Evolutionary conservation across 1,140 invertebrate genomes (phyloP).

Genomic region (Drosophila pectinifera): DNA sequence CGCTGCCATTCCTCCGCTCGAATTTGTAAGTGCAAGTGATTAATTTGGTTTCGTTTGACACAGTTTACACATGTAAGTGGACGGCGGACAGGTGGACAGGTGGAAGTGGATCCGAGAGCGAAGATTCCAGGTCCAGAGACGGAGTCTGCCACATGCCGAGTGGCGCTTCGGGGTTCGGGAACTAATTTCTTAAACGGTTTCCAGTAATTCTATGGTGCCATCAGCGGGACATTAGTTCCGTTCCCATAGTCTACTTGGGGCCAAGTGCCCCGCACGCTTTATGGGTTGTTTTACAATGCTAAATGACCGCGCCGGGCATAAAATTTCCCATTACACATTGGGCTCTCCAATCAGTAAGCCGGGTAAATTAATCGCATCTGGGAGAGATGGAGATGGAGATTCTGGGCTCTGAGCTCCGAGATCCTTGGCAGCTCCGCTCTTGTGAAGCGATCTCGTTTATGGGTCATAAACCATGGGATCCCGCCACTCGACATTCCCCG

Average conservation of each 20-base stretch:
- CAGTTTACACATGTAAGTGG: conserved; percentile 45
- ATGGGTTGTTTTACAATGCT: conserved; percentile 78
- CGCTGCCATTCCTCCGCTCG: conserved; percentile 14
- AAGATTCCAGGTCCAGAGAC: conserved; percentile 1
- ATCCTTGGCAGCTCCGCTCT: conserved; percentile 58
- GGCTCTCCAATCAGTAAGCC: conserved; percentile 70
- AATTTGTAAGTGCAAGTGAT: conserved; percentile 66
- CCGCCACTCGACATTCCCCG: conserved; percentile 47
- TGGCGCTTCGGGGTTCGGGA: conserved; percentile 36
- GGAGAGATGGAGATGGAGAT: conserved; percentile 19
- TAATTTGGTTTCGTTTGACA: conserved; percentile 74
- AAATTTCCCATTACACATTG: conserved; percentile 73
- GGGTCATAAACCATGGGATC: conserved; percentile 77
- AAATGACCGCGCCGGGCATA: conserved; percentile 64
- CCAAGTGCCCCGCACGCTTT: conserved; percentile 61
- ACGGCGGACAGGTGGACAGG: conserved; percentile 6
- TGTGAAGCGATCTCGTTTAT: conserved; percentile 80
- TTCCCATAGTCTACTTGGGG: conserved; percentile 57
- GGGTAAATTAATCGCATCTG: conserved; percentile 78
- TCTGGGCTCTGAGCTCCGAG: conserved; percentile 16
- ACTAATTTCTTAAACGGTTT: conserved; percentile 74
- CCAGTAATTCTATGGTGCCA: conserved; percentile 57
- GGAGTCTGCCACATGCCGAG: conserved; percentile 48
- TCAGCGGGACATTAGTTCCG: conserved; percentile 71
- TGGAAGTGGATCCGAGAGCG: background rate